These are phyloP conservation scores for Oreonectes daqikongensis DNA, from an alignment of 2,797 vertebrate genomes.

Conservation along the genomic window DNA sequence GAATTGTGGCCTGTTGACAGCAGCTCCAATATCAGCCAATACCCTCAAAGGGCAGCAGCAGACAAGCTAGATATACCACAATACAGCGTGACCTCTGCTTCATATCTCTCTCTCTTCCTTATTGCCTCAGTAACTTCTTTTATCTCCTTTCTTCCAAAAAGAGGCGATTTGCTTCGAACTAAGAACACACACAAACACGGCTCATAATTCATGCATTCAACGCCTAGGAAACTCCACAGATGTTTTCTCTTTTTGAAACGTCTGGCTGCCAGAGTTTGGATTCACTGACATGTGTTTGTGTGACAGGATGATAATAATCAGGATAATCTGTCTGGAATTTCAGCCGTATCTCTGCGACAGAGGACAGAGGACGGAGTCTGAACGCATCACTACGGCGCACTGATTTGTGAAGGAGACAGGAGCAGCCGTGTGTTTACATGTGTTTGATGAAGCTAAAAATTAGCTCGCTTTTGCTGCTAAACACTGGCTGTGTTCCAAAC, in stretches of 20 bases:
- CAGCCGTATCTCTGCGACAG: neutral
- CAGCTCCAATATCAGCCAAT: slow-evolving; percentile 37
- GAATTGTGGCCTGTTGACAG: slow-evolving; percentile 43
- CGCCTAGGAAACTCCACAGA: neutral
- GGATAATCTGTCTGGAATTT: slow-evolving; percentile 15
- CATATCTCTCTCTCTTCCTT: slow-evolving; percentile 33
- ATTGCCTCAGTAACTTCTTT: neutral
- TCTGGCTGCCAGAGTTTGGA: neutral
- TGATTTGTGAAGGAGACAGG: neutral
- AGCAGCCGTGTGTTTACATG: neutral
- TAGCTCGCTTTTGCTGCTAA: neutral
- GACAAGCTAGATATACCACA: slow-evolving; percentile 37
- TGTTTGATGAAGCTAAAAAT: slow-evolving; percentile 12
- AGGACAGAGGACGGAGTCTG: neutral
- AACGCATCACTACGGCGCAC: neutral
- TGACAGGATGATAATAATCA: slow-evolving; percentile 20
- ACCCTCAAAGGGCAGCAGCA: slow-evolving; percentile 37
- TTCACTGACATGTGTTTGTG: neutral
- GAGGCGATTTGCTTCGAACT: slow-evolving; percentile 1
- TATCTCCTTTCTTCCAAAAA: slow-evolving; percentile 36
- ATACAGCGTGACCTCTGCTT: slow-evolving; percentile 26
- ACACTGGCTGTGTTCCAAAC: neutral
- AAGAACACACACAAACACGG: neutral
- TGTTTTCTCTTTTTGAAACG: neutral
- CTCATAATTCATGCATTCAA: slow-evolving; percentile 15